These are phyloP conservation scores for Helicoverpa armigera DNA, from an alignment of 1,140 invertebrate genomes.

Conservation along the genomic window DNA sequence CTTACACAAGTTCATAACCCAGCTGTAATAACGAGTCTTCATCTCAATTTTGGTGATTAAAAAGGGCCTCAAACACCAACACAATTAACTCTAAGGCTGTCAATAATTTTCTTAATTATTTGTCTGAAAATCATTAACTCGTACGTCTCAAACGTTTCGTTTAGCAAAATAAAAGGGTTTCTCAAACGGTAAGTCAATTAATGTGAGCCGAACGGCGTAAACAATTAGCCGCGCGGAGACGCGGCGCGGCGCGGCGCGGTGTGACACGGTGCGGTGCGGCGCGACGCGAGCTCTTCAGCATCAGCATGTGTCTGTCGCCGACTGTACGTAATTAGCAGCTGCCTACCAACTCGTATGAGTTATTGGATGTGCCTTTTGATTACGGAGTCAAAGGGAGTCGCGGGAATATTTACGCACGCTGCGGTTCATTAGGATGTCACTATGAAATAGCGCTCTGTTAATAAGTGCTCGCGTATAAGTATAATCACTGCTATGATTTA, in stretches of 20 bases:
- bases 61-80: neutral
- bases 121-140: constrained; percentile 9
- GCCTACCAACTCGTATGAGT: constrained; percentile 26
- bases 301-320: constrained; percentile 30
- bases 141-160: constrained; percentile 3
- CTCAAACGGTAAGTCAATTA: constrained; percentile 46
- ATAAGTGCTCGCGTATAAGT: neutral
- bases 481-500: neutral
- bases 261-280: neutral
- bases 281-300: neutral
- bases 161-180: constrained; percentile 39
- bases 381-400: constrained; percentile 16
- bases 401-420: constrained; percentile 7
- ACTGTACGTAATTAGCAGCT: constrained; percentile 41
- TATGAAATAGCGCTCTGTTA: neutral
- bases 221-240: constrained; percentile 31
- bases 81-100: constrained; percentile 1
- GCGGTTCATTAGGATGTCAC: constrained; percentile 5
- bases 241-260: neutral
- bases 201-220: constrained; percentile 38
- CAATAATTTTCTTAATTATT: constrained; percentile 38
- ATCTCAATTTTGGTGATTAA: neutral
- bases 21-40: neutral
- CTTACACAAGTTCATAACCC: neutral
- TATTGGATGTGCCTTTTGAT: constrained; percentile 44